These are phyloP conservation scores for Muntiacus reevesi DNA, from an alignment of 2,113 vertebrate genomes.

Conservation along the genomic window DNA sequence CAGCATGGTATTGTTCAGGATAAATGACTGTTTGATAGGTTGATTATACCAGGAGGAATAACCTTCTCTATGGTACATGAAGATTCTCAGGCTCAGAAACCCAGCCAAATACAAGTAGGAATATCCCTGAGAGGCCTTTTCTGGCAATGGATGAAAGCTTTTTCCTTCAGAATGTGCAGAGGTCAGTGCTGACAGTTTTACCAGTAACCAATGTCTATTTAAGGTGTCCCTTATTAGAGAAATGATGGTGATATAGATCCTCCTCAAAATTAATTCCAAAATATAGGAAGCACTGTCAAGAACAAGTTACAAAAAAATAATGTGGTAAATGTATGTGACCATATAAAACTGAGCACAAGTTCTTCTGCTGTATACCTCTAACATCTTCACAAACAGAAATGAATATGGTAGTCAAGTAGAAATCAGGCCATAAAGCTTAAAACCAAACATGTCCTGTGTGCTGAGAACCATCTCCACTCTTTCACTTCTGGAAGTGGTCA, in stretches of 20 bases:
- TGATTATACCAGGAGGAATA: constrained; percentile 39
- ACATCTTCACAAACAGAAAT: neutral
- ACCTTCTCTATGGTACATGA: neutral
- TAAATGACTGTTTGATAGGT: constrained; percentile 28
- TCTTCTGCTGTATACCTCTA: neutral
- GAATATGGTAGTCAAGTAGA: neutral
- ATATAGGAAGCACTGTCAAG: neutral
- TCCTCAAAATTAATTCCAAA: neutral
- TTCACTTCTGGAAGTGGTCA: neutral
- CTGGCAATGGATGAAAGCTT: neutral
- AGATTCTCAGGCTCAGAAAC: constrained; percentile 6
- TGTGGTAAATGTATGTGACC: neutral
- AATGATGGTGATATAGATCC: neutral
- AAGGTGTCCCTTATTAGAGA: neutral
- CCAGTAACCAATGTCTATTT: constrained; percentile 17
- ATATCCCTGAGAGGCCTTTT: constrained; percentile 10
- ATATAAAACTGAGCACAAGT: neutral
- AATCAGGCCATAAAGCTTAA: neutral
- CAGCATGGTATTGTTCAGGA: neutral
- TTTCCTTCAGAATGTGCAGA: neutral
- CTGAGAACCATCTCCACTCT: neutral
- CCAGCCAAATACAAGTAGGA: neutral
- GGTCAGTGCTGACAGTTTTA: neutral
- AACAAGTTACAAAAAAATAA: neutral
- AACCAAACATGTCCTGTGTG: neutral